phyloP scores from a whole-genome alignment of 2,797 vertebrate genomes.

The Psittacula derbiana region DNA sequence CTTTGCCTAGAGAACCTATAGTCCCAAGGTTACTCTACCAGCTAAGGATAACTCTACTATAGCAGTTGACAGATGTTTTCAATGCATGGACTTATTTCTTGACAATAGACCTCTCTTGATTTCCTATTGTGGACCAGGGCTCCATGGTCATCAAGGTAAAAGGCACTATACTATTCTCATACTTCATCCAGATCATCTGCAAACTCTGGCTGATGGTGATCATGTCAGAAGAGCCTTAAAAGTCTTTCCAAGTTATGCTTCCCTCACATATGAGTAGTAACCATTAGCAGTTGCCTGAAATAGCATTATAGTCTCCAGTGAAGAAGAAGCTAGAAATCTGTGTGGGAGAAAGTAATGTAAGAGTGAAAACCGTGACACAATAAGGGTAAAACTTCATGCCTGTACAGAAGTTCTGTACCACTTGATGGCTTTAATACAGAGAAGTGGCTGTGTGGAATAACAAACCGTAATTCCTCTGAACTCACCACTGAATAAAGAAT shows the following conservation, averaged over 20 bases:
- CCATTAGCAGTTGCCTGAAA: not conserved
- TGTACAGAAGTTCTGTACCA: not conserved
- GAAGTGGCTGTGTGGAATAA: not conserved
- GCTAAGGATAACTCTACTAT: not conserved
- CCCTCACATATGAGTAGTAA: not conserved
- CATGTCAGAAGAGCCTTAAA: not conserved
- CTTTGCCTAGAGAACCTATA: not conserved
- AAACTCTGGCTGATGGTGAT: not conserved
- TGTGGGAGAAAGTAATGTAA: not conserved
- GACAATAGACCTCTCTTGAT: not conserved
- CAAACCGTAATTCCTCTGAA: constrained; percentile 1
- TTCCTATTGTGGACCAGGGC: not conserved
- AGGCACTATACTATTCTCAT: not conserved
- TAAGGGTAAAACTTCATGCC: not conserved
- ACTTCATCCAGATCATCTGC: not conserved
- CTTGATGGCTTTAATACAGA: not conserved
- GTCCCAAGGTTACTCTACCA: not conserved
- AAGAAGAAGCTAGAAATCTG: not conserved
- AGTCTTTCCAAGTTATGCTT: not conserved
- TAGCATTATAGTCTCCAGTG: not conserved
- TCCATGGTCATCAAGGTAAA: not conserved
- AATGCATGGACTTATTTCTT: not conserved
- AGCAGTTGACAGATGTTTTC: not conserved
- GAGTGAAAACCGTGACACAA: not conserved
- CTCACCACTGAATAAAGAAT: not conserved